Conservation (phyloP, 2,797 vertebrate genomes). For the Pseudocheirus occidentalis region DNA sequence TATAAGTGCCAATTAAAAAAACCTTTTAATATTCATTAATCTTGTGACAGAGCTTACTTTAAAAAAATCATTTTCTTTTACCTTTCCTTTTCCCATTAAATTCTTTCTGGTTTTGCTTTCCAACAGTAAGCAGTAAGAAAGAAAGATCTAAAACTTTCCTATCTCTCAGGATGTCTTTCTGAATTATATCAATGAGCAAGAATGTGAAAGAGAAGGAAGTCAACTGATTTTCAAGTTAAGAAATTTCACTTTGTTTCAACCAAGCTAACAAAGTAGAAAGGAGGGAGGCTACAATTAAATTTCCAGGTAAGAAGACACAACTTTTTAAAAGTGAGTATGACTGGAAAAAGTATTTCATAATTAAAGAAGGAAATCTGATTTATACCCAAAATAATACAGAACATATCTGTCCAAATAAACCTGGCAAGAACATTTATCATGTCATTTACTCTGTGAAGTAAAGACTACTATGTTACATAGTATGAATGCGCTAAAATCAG, state of each 20-base stretch:
- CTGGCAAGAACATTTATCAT: background rate
- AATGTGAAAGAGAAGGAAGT: background rate
- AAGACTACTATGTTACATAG: conserved; percentile 9
- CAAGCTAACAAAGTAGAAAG: background rate
- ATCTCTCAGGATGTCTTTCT: background rate
- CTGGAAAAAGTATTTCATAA: background rate
- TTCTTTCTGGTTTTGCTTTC: background rate
- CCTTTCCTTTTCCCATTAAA: background rate
- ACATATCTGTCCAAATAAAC: background rate
- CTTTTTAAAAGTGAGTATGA: background rate
- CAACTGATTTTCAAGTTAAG: background rate
- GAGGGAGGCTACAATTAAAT: background rate
- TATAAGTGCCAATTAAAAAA: background rate
- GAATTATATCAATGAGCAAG: background rate
- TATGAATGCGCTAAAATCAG: conserved; percentile 47
- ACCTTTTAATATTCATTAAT: background rate
- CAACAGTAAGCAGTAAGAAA: background rate
- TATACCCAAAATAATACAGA: background rate
- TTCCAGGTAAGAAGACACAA: background rate
- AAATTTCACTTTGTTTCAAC: background rate
- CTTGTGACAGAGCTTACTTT: background rate
- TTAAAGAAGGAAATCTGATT: background rate
- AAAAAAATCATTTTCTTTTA: background rate
- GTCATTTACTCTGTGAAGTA: conserved; percentile 48
- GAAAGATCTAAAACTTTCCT: background rate